phyloP scores from a whole-genome alignment of 2,113 vertebrate species.

The Dendropsophus ebraccatus region DNA sequence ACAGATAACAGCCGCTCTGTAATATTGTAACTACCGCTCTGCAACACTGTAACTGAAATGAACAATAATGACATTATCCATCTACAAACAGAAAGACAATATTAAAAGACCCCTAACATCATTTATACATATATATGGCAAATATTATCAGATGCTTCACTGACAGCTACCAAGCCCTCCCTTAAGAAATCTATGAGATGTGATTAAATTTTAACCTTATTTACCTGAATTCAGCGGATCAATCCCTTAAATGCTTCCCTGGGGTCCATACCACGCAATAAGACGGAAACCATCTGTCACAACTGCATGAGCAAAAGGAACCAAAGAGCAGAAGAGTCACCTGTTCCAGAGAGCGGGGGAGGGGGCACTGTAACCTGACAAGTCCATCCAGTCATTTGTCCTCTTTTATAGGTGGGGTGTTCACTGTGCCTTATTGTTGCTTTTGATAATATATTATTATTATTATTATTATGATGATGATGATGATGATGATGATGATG shows the following conservation, averaged over 20 bases:
- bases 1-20: too few species aligned
- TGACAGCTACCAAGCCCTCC: background rate
- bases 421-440: too few species aligned
- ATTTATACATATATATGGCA: background rate
- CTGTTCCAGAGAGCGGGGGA: background rate
- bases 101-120: background rate
- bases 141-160: background rate
- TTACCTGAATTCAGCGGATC: background rate
- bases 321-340: background rate
- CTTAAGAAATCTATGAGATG: background rate
- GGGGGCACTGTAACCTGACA: background rate
- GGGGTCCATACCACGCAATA: background rate
- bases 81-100: background rate
- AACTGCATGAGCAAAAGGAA: background rate
- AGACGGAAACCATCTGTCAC: background rate
- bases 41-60: background rate
- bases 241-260: background rate
- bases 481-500: too few species aligned
- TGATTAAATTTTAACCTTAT: background rate
- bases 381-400: too few species aligned
- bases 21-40: background rate
- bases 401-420: too few species aligned
- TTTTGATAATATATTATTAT: too few species aligned
- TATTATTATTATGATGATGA: too few species aligned
- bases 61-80: constrained; percentile 3